phyloP scores from a whole-genome alignment of 1,140 invertebrate species.

The Drosophila subpulchrella region DNA sequence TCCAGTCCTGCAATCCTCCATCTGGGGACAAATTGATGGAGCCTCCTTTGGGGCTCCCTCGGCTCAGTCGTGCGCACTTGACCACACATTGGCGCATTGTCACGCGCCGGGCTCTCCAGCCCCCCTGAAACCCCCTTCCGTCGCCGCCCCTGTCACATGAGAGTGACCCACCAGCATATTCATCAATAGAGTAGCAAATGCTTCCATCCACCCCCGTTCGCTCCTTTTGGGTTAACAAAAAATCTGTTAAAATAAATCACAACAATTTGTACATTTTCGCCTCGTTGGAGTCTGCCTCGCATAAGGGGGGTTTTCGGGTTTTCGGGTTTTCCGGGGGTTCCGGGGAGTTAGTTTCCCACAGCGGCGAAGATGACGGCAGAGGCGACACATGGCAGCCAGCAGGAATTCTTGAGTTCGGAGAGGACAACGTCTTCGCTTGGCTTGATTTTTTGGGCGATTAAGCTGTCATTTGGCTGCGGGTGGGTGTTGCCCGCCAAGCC shows the following conservation, averaged over 20 bases:
- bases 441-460: conserved; percentile 75
- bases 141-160: conserved; percentile 9
- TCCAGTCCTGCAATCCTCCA: conserved; percentile 11
- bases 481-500: conserved; percentile 6
- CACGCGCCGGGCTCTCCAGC: conserved; percentile 50
- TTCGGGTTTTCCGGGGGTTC: conserved; percentile 2
- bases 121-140: background rate
- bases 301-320: conserved; percentile 9
- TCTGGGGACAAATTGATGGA: conserved; percentile 60
- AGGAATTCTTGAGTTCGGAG: conserved; percentile 38
- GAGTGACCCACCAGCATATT: conserved; percentile 69
- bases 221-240: conserved; percentile 69
- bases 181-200: conserved; percentile 73
- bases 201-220: conserved; percentile 19
- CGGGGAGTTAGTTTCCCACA: conserved; percentile 28
- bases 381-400: conserved; percentile 66
- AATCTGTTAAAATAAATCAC: conserved; percentile 82
- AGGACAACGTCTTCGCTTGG: conserved; percentile 69
- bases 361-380: conserved; percentile 53
- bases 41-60: conserved; percentile 45
- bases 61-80: conserved; percentile 78
- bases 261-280: conserved; percentile 82
- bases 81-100: conserved; percentile 81
- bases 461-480: conserved; percentile 75
- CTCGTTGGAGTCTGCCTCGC: conserved; percentile 56